Conservation (phyloP, 2,888 invertebrate genomes). For the Entomobrya multifasciata region DNA sequence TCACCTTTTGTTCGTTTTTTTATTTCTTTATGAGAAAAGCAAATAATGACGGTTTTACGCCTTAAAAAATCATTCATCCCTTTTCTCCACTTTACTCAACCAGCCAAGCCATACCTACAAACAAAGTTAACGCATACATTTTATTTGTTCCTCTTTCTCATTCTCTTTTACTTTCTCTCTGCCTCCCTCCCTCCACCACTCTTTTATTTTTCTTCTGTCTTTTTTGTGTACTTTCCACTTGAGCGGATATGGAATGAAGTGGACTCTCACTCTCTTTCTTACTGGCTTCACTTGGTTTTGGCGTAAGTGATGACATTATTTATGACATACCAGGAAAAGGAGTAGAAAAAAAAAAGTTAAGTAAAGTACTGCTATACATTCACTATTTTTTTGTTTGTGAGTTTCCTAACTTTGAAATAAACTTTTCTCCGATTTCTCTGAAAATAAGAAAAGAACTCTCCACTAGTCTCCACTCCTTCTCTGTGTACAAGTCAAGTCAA, state of each 20-base stretch:
- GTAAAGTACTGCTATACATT: background rate
- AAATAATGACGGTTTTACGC: conserved; percentile 21
- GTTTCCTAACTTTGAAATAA: background rate
- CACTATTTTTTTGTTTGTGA: background rate
- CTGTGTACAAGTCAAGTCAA: too few relatives aligned
- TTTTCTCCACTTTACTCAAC: background rate
- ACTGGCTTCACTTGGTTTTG: conserved; percentile 17
- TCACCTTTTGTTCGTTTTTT: background rate
- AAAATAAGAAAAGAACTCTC: conserved; percentile 13
- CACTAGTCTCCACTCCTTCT: too few relatives aligned
- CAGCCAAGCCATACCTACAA: background rate
- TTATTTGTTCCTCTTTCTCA: conserved; percentile 6
- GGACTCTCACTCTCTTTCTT: background rate
- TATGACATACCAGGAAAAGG: conserved; percentile 29
- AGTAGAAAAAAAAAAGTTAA: background rate
- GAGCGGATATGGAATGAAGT: conserved; percentile 21
- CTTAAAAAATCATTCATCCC: background rate
- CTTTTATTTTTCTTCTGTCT: background rate
- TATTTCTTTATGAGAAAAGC: conserved; percentile 8
- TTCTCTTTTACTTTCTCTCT: background rate
- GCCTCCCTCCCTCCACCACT: background rate
- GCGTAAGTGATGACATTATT: conserved; percentile 67
- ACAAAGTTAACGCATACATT: conserved; percentile 6
- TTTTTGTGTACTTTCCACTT: conserved; percentile 11
- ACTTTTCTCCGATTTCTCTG: background rate